These are phyloP conservation scores for Litocranius walleri DNA, from an alignment of 2,113 vertebrate genomes.

Conservation along the genomic window DNA sequence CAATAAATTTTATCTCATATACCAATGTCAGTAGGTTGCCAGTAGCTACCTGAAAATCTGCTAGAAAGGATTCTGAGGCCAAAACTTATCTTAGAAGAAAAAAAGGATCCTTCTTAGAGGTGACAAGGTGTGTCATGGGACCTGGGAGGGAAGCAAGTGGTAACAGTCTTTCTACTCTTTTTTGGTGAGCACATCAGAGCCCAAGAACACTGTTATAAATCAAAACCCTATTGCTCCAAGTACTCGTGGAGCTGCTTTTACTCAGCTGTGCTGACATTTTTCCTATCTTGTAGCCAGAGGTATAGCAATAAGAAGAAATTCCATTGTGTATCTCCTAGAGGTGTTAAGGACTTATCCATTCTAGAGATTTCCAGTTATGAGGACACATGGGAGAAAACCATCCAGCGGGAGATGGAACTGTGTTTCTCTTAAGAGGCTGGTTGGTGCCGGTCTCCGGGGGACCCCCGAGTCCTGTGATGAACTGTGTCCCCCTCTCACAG, in stretches of 20 bases:
- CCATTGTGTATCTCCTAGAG: not conserved
- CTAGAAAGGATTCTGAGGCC: not conserved
- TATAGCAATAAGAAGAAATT: not conserved
- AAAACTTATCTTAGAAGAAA: not conserved
- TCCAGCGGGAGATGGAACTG: not conserved
- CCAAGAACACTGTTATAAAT: not conserved
- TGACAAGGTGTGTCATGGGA: not conserved
- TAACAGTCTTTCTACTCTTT: not conserved
- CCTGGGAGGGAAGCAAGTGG: no score
- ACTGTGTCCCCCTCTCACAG: rapidly evolving
- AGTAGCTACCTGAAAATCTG: not conserved
- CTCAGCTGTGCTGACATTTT: not conserved
- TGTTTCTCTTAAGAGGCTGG: not conserved
- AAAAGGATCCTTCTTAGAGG: not conserved
- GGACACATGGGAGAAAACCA: not conserved
- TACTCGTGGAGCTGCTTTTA: not conserved
- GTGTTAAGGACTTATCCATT: not conserved
- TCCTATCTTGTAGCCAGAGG: not conserved
- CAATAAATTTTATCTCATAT: not conserved
- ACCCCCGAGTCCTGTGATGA: not conserved
- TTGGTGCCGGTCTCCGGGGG: not conserved
- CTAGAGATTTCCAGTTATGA: not conserved
- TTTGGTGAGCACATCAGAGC: not conserved
- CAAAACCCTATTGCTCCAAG: not conserved
- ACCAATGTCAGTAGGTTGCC: not conserved